Evolutionary conservation across 2,113 vertebrate species (phyloP).

Genomic region (Lycaon pictus): DNA sequence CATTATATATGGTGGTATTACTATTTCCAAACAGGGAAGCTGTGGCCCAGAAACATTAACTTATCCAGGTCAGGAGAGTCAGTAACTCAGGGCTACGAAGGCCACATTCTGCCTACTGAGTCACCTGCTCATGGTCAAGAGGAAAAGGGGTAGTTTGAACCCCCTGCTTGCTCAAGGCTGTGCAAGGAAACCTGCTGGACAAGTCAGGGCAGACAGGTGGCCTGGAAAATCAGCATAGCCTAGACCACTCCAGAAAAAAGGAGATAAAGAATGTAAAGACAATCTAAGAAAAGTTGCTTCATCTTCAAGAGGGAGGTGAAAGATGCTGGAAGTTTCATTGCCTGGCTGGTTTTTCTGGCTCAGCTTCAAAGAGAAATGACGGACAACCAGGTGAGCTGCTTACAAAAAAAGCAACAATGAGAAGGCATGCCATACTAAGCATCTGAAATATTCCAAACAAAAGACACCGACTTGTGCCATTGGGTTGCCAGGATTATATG

Average conservation of each 20-base stretch:
- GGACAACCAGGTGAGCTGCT: conserved; percentile 34
- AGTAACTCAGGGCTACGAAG: not conserved
- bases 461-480: not conserved
- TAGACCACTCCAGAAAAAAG: not conserved
- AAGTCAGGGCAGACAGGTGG: not conserved
- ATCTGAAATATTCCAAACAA: not conserved
- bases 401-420: not conserved
- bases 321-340: not conserved
- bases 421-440: not conserved
- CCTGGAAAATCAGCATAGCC: not conserved
- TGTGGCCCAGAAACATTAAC: not conserved
- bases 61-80: not conserved
- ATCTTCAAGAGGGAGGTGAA: not conserved
- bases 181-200: not conserved
- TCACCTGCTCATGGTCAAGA: not conserved
- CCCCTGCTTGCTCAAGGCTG: not conserved
- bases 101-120: not conserved
- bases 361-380: conserved; percentile 55
- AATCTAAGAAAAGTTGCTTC: not conserved
- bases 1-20: not conserved
- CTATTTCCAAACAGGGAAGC: not conserved
- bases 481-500: not conserved
- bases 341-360: conserved; percentile 60
- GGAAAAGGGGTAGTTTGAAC: not conserved
- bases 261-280: not conserved